Percentiles rank a stretch among this genome's conserved stretches.
phyloP scores from a whole-genome alignment of 92 coral and sea anemone species.

The Zoanthus sociatus region DNA sequence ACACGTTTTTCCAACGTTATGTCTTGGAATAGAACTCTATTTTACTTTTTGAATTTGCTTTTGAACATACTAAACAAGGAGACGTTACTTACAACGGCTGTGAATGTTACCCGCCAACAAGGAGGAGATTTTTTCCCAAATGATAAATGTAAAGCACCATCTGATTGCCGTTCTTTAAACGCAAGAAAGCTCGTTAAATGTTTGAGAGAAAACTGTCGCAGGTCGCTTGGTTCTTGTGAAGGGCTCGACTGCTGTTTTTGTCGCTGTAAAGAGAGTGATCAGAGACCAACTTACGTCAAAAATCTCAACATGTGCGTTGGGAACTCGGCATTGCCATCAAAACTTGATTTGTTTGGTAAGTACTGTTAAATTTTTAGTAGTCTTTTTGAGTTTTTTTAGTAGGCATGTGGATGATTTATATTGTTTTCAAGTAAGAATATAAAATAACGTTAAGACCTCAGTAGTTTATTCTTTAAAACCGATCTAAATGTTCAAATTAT shows the following conservation, averaged over 20 bases:
- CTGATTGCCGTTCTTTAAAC: background rate
- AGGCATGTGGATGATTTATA: no score
- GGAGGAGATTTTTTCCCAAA: conserved; percentile 9
- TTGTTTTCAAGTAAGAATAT: no score
- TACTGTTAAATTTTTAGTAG: background rate
- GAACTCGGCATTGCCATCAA: conserved; percentile 7
- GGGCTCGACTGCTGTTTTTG: background rate
- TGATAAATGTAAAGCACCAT: background rate
- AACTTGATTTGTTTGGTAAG: background rate
- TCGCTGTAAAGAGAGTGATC: background rate
- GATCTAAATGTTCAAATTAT: no score
- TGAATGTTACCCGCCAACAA: background rate
- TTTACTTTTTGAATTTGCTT: no score
- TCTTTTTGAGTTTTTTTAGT: no score
- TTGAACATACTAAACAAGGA: background rate
- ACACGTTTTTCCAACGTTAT: background rate
- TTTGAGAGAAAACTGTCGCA: background rate
- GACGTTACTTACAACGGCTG: background rate
- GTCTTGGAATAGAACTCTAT: background rate
- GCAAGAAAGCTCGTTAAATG: background rate
- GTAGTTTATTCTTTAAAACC: no score
- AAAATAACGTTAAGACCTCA: no score
- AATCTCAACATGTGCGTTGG: background rate
- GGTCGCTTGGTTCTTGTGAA: background rate
- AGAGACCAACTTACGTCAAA: background rate